Percentiles rank a stretch among this genome's conserved stretches.
phyloP scores from a whole-genome alignment of 2,113 vertebrate species.

The Tetrao urogallus region DNA sequence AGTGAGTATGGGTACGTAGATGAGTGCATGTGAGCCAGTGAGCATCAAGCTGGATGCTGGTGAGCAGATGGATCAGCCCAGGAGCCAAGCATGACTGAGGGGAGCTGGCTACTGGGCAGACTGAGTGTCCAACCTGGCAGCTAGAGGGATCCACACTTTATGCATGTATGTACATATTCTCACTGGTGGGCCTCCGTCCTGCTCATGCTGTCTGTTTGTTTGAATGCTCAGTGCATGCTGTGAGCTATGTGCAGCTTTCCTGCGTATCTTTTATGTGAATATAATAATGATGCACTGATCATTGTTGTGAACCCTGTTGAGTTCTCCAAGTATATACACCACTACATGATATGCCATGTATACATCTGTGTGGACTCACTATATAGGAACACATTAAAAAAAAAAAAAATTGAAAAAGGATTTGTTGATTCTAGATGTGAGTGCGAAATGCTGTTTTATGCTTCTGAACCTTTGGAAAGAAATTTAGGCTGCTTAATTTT shows the following conservation, averaged over 20 bases:
- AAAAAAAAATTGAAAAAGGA: background rate
- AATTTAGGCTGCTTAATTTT: background rate
- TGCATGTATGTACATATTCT: too few species aligned
- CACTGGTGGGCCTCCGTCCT: too few species aligned
- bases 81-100: too few species aligned
- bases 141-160: too few species aligned
- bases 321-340: background rate
- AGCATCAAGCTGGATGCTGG: too few species aligned
- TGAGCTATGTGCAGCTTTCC: background rate
- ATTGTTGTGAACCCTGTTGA: background rate
- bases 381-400: background rate
- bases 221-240: too few species aligned
- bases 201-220: too few species aligned
- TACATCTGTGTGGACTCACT: background rate
- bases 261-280: background rate
- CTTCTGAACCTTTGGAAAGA: background rate
- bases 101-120: too few species aligned
- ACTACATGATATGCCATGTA: background rate
- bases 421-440: background rate
- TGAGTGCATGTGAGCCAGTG: too few species aligned
- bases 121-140: too few species aligned
- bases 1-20: too few species aligned
- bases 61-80: too few species aligned
- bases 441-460: background rate
- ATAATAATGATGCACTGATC: background rate